phyloP scores from a whole-genome alignment of 2,797 vertebrate species.

The Sebastiscus tertius region DNA sequence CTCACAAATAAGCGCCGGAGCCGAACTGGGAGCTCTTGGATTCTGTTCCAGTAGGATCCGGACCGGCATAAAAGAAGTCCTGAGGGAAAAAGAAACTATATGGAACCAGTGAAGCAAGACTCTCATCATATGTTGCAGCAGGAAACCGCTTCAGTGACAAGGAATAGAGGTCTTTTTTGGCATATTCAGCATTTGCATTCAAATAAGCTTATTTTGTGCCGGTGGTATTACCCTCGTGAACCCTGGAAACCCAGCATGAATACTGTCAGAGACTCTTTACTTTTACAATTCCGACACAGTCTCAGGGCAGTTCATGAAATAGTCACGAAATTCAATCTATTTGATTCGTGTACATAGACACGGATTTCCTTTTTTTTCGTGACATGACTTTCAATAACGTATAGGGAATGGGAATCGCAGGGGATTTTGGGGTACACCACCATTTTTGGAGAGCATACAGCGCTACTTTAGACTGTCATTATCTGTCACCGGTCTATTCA shows the following conservation, averaged over 20 bases:
- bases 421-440: too few species aligned
- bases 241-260: not conserved
- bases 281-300: not conserved
- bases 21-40: conserved; percentile 15
- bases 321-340: too few species aligned
- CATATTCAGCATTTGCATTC: conserved; percentile 17
- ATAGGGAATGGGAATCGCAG: too few species aligned
- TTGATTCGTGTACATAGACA: too few species aligned
- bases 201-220: not conserved
- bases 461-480: too few species aligned
- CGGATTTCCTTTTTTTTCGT: too few species aligned
- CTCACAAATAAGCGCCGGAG: conserved; percentile 37
- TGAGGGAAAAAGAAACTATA: conserved; percentile 9
- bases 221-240: not conserved
- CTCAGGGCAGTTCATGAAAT: too few species aligned
- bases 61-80: not conserved
- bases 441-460: too few species aligned
- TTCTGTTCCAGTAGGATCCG: conserved; percentile 30
- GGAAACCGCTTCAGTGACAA: not conserved
- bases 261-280: not conserved
- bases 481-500: too few species aligned
- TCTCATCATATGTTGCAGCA: conserved; percentile 8
- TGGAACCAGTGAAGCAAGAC: conserved; percentile 12
- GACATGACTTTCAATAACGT: too few species aligned
- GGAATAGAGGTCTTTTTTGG: not conserved